Conservation (phyloP, 2,888 invertebrate genomes). For the Parnassius smintheus region DNA sequence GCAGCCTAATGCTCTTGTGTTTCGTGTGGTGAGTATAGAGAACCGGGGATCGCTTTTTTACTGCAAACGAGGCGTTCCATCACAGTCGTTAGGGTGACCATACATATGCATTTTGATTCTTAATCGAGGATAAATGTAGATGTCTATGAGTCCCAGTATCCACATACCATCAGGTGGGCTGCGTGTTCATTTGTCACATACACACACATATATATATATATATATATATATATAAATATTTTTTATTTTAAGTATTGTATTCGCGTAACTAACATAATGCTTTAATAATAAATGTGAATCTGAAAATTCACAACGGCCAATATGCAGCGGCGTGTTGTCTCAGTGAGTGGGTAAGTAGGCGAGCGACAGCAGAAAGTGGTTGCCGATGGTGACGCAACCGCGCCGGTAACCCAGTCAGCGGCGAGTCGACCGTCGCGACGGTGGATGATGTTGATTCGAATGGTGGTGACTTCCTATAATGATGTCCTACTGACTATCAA, state of each 20-base stretch:
- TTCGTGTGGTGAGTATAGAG: too few relatives aligned
- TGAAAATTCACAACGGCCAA: slow-evolving; percentile 52
- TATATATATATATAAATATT: not conserved
- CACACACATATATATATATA: not conserved
- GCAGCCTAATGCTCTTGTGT: too few relatives aligned
- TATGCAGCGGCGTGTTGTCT: slow-evolving; percentile 57
- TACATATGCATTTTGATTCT: too few relatives aligned
- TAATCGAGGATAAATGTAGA: too few relatives aligned
- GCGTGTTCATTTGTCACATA: too few relatives aligned
- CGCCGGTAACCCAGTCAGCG: slow-evolving; percentile 75
- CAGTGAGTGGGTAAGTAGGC: slow-evolving; percentile 78
- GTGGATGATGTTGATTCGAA: slow-evolving; percentile 27
- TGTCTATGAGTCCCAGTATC: too few relatives aligned
- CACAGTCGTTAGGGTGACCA: too few relatives aligned
- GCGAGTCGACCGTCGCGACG: slow-evolving; percentile 46
- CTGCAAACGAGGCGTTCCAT: too few relatives aligned
- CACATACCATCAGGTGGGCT: too few relatives aligned
- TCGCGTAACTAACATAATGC: not conserved
- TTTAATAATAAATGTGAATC: not conserved
- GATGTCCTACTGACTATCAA: not conserved
- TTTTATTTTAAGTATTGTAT: not conserved
- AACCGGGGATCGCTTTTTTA: too few relatives aligned
- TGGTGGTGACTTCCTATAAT: slow-evolving; percentile 26
- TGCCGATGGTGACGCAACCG: slow-evolving; percentile 66
- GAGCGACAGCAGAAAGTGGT: slow-evolving; percentile 79